Conservation (phyloP, 2,797 vertebrate genomes). For the Falco naumanni region DNA sequence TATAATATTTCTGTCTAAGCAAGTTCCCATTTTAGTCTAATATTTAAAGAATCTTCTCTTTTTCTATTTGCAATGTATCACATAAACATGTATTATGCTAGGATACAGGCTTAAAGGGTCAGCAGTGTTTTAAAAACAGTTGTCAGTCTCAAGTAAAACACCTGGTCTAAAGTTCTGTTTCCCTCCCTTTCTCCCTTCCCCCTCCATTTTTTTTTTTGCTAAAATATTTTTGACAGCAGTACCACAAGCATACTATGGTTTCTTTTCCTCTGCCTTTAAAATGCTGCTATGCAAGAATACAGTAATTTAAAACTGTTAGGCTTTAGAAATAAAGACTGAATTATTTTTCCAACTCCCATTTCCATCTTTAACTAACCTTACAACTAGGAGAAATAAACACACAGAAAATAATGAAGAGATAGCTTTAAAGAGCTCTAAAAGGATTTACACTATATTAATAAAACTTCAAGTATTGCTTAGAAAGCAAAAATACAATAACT, state of each 20-base stretch:
- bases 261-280: slow-evolving; percentile 48
- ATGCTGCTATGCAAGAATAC: not conserved
- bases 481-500: slow-evolving; percentile 31
- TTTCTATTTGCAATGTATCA: slow-evolving; percentile 78
- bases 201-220: not conserved
- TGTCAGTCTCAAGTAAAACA: slow-evolving; percentile 82
- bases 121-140: slow-evolving; percentile 82
- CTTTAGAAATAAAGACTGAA: not conserved
- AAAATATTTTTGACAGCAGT: slow-evolving; percentile 40
- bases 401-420: not conserved
- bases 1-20: slow-evolving; percentile 71
- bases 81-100: slow-evolving; percentile 78
- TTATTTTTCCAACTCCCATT: slow-evolving; percentile 9
- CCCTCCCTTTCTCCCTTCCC: not conserved
- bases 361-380: slow-evolving; percentile 33
- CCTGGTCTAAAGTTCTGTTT: slow-evolving; percentile 67
- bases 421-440: slow-evolving; percentile 22
- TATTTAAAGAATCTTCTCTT: slow-evolving; percentile 77
- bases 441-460: slow-evolving; percentile 41
- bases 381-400: slow-evolving; percentile 8
- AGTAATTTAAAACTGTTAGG: not conserved
- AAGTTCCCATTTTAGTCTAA: slow-evolving; percentile 75
- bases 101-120: slow-evolving; percentile 75
- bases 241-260: not conserved
- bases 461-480: slow-evolving; percentile 41